These are phyloP conservation scores for Gallirallus australis DNA, from an alignment of 2,797 vertebrate genomes.

Conservation along the genomic window DNA sequence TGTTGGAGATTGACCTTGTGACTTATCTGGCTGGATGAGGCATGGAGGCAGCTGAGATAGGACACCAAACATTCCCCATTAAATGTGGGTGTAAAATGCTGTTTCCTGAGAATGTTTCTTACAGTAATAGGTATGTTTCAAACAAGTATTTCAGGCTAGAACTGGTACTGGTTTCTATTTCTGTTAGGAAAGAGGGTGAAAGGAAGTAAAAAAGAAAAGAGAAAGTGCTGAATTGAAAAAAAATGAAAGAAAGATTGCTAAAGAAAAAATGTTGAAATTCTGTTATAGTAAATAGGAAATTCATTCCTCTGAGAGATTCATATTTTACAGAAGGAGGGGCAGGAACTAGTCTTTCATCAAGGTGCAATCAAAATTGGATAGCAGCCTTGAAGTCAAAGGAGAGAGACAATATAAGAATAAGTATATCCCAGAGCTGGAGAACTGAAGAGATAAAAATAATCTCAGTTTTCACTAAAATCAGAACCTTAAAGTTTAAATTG, in stretches of 20 bases:
- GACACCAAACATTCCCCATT: neutral
- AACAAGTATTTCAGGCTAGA: neutral
- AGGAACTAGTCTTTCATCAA: neutral
- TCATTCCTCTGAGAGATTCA: neutral
- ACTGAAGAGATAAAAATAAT: neutral
- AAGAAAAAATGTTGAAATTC: neutral
- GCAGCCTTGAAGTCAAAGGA: neutral
- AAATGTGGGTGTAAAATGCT: neutral
- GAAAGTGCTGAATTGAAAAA: neutral
- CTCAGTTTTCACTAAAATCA: neutral
- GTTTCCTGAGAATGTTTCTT: neutral
- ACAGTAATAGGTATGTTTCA: neutral
- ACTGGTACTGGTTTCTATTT: neutral
- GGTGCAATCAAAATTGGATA: neutral
- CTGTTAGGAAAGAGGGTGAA: neutral
- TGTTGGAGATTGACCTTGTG: neutral
- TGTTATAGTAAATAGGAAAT: neutral
- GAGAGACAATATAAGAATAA: neutral
- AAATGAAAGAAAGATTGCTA: neutral
- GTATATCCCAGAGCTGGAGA: neutral
- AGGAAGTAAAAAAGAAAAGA: neutral
- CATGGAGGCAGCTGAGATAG: fast-evolving
- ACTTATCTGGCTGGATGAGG: neutral
- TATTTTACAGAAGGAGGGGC: neutral
- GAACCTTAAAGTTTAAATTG: neutral